These are phyloP conservation scores for Galerucella calmariensis DNA, from an alignment of 2,888 invertebrate genomes.

Conservation along the genomic window DNA sequence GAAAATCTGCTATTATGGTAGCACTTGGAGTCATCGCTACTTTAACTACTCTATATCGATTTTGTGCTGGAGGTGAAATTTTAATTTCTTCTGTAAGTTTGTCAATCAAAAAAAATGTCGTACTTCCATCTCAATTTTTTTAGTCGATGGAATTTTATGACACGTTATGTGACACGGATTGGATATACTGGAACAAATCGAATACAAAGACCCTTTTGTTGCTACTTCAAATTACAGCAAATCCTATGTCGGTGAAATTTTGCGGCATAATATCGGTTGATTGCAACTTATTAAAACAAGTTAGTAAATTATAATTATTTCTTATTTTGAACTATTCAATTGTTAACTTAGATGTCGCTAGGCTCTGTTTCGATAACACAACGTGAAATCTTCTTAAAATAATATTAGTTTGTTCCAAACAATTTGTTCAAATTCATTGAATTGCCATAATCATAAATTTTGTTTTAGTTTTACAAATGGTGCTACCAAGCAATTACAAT, in stretches of 20 bases:
- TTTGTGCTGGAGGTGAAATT: neutral
- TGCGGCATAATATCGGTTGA: neutral
- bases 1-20: neutral
- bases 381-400: too few species aligned
- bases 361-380: too few species aligned
- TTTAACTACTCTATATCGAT: neutral
- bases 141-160: neutral
- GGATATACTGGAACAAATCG: neutral
- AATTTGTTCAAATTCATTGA: too few species aligned
- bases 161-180: neutral
- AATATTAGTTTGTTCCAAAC: too few species aligned
- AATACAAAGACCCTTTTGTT: neutral
- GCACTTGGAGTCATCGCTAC: neutral
- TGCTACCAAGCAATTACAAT: too few species aligned
- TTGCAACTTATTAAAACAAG: slow-evolving; percentile 2
- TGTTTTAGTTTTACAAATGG: too few species aligned
- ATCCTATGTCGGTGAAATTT: neutral
- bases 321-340: too few species aligned
- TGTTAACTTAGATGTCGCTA: too few species aligned
- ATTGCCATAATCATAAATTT: too few species aligned
- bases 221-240: neutral
- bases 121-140: neutral
- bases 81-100: neutral
- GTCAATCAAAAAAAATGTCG: neutral
- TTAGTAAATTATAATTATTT: neutral